These are phyloP conservation scores for Halichoeres trimaculatus DNA, from an alignment of 2,113 vertebrate genomes.

Conservation along the genomic window DNA sequence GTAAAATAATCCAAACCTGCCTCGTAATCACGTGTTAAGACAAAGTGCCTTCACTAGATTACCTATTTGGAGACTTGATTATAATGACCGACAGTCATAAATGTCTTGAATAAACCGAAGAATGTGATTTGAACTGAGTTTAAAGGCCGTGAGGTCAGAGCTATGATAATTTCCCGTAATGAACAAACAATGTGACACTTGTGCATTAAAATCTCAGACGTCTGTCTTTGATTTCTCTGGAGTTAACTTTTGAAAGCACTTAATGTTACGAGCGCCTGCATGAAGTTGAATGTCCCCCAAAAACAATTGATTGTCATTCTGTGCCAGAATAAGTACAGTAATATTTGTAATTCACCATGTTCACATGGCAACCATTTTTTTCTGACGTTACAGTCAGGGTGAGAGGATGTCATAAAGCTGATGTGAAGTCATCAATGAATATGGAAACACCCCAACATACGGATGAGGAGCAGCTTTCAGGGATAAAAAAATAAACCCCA, in stretches of 20 bases:
- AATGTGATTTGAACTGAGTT: conserved; percentile 56
- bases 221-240: conserved; percentile 31
- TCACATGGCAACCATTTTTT: background rate
- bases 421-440: no score
- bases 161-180: conserved; percentile 12
- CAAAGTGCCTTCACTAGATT: conserved; percentile 82
- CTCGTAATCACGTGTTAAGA: conserved; percentile 63
- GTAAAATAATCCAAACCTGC: conserved; percentile 44
- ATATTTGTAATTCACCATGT: conserved; percentile 30
- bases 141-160: conserved; percentile 25
- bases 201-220: conserved; percentile 31
- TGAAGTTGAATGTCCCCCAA: conserved; percentile 55
- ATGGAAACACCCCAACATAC: no score
- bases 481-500: no score
- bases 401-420: no score
- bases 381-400: background rate
- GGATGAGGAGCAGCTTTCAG: no score
- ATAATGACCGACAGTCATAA: conserved; percentile 47
- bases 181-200: conserved; percentile 11
- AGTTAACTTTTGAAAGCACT: conserved; percentile 60
- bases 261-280: conserved; percentile 47
- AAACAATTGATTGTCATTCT: conserved; percentile 37
- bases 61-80: conserved; percentile 65
- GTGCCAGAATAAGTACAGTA: conserved; percentile 42
- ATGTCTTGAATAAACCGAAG: conserved; percentile 37